phyloP scores from a whole-genome alignment of 2,113 vertebrate genomes.

The Petroica traversi region DNA sequence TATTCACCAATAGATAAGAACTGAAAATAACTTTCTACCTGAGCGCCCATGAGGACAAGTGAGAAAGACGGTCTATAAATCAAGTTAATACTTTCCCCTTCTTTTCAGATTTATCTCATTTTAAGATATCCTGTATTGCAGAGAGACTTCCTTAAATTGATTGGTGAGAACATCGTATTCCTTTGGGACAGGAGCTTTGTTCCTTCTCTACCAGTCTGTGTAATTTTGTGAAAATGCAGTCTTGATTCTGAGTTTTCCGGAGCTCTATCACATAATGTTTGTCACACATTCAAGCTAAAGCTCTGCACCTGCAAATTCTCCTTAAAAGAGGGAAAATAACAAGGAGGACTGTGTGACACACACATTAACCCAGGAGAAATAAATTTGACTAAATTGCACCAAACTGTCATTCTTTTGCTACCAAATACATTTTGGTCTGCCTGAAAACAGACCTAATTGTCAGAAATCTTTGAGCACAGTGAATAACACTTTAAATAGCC shows the following conservation, averaged over 20 bases:
- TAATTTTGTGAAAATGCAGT: background rate
- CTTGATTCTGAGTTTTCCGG: background rate
- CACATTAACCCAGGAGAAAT: background rate
- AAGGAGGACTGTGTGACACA: background rate
- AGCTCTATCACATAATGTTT: background rate
- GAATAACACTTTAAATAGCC: slow-evolving; percentile 61
- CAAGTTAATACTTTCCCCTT: slow-evolving; percentile 23
- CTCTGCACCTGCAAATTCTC: background rate
- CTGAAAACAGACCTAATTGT: background rate
- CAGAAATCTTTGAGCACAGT: background rate
- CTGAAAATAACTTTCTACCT: slow-evolving; percentile 2
- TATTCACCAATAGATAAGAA: background rate
- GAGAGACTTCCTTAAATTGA: slow-evolving; percentile 26
- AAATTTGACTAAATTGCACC: background rate
- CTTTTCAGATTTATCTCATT: slow-evolving; percentile 35
- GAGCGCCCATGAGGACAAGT: background rate
- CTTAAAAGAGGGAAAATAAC: background rate
- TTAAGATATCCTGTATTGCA: background rate
- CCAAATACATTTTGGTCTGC: background rate
- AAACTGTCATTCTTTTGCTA: background rate
- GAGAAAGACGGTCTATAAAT: background rate
- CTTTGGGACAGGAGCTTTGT: background rate
- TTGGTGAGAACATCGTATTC: background rate
- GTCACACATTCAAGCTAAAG: background rate
- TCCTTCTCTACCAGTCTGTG: background rate